These are phyloP conservation scores for Zaprionus tsacasi DNA, from an alignment of 1,140 invertebrate genomes.

Conservation along the genomic window DNA sequence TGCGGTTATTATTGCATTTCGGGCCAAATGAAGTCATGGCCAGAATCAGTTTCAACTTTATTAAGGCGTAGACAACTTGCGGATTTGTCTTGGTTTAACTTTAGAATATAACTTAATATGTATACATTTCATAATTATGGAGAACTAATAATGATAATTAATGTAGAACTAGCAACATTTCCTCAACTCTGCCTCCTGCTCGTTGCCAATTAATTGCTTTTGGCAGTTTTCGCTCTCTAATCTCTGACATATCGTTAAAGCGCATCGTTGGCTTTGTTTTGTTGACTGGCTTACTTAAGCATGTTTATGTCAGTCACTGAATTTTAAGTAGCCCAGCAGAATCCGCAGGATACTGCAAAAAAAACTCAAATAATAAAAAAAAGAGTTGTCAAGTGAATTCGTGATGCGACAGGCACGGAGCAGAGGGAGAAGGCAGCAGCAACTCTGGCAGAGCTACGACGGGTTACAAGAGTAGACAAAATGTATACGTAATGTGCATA, in stretches of 20 bases:
- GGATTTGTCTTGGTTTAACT: background rate
- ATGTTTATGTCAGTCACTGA: slow-evolving; percentile 77
- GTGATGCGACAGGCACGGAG: slow-evolving; percentile 54
- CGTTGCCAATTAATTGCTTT: slow-evolving; percentile 63
- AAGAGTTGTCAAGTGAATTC: slow-evolving; percentile 82
- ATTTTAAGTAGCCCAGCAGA: slow-evolving; percentile 64
- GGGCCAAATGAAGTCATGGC: slow-evolving; percentile 17
- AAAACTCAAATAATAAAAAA: slow-evolving; percentile 45
- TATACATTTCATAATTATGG: too few relatives aligned
- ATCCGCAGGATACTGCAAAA: slow-evolving; percentile 45
- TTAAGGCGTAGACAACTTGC: background rate
- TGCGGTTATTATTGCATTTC: slow-evolving; percentile 78
- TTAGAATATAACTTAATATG: too few relatives aligned
- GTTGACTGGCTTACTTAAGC: slow-evolving; percentile 69
- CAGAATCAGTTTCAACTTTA: background rate
- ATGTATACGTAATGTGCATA: background rate
- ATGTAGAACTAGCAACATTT: too few relatives aligned
- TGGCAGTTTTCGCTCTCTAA: slow-evolving; percentile 57
- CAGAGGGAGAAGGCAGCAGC: slow-evolving; percentile 10
- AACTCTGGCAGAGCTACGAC: background rate
- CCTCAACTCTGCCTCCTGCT: too few relatives aligned
- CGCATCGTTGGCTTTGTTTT: slow-evolving; percentile 58
- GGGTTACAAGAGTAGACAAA: too few relatives aligned
- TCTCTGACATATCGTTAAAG: slow-evolving; percentile 81
- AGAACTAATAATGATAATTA: too few relatives aligned